A percentile compares a stretch with the other conserved stretches of the same genome.
phyloP scores from a whole-genome alignment of 2,113 vertebrate species.

The Chaenocephalus aceratus region DNA sequence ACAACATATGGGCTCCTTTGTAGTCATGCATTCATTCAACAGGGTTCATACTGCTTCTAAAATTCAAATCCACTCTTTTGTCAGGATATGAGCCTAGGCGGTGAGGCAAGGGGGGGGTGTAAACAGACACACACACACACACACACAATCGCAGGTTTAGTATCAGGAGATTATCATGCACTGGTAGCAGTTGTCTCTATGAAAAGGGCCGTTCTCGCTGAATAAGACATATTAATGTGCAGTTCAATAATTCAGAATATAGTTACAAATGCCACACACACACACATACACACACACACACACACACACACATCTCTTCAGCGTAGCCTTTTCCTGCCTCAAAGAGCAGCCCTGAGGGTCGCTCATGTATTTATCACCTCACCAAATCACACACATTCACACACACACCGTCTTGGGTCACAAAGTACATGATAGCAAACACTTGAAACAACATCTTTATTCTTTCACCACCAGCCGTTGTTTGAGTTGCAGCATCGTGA shows the following conservation, averaged over 20 bases:
- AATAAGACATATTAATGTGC: constrained; percentile 10
- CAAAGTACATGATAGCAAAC: no score
- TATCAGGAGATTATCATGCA: not conserved
- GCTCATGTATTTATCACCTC: constrained; percentile 20
- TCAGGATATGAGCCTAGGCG: constrained; percentile 19
- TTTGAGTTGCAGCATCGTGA: no score
- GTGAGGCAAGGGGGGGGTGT: not conserved
- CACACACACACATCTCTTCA: not conserved
- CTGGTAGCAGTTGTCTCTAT: not conserved
- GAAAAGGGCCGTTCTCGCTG: not conserved
- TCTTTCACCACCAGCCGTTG: no score
- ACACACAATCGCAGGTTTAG: no score
- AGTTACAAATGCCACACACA: not conserved
- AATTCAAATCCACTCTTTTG: constrained; percentile 42
- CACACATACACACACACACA: not conserved
- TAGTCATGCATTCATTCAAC: constrained; percentile 9
- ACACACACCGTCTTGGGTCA: not conserved
- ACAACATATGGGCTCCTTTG: not conserved
- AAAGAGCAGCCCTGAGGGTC: constrained; percentile 21
- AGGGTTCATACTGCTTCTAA: constrained; percentile 14
- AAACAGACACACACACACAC: not conserved
- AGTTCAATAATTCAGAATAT: constrained; percentile 20
- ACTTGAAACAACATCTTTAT: no score
- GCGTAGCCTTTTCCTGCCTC: constrained; percentile 22
- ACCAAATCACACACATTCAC: not conserved